These are phyloP conservation scores for Amphiprion ocellaris DNA, from an alignment of 2,113 vertebrate genomes.

Conservation along the genomic window DNA sequence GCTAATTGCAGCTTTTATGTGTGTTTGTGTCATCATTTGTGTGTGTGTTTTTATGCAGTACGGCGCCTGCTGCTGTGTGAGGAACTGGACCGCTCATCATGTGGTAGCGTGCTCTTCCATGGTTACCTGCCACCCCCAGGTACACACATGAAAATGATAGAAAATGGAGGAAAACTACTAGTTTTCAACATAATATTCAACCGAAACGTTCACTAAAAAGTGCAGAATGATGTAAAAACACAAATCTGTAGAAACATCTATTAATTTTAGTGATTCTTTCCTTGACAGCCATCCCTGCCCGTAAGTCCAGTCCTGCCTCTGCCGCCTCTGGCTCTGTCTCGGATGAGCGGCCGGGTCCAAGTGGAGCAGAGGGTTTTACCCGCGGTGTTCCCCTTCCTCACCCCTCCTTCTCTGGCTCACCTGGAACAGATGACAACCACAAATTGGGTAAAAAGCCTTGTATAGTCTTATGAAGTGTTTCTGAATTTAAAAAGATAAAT, in stretches of 20 bases:
- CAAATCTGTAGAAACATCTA: background rate
- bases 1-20: background rate
- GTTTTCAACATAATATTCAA: background rate
- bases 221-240: background rate
- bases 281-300: slow-evolving; percentile 88
- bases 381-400: slow-evolving; percentile 80
- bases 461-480: background rate
- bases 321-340: slow-evolving; percentile 65
- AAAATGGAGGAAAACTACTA: background rate
- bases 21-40: slow-evolving; percentile 13
- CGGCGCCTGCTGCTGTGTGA: slow-evolving; percentile 94
- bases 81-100: slow-evolving; percentile 96
- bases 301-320: slow-evolving; percentile 74
- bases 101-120: slow-evolving; percentile 98
- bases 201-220: background rate
- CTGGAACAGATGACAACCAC: slow-evolving; percentile 82
- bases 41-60: slow-evolving; percentile 80
- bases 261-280: background rate
- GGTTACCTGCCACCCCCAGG: slow-evolving; percentile 98
- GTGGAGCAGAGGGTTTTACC: slow-evolving; percentile 83
- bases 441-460: slow-evolving; percentile 85
- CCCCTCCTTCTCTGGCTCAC: slow-evolving; percentile 82
- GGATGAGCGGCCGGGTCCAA: slow-evolving; percentile 85
- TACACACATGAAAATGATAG: slow-evolving; percentile 43
- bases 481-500: background rate